A percentile compares a stretch with the other conserved stretches of the same genome.
These are phyloP conservation scores for Laspeyria flexula DNA, from an alignment of 2,888 invertebrate species.

Conservation along the genomic window DNA sequence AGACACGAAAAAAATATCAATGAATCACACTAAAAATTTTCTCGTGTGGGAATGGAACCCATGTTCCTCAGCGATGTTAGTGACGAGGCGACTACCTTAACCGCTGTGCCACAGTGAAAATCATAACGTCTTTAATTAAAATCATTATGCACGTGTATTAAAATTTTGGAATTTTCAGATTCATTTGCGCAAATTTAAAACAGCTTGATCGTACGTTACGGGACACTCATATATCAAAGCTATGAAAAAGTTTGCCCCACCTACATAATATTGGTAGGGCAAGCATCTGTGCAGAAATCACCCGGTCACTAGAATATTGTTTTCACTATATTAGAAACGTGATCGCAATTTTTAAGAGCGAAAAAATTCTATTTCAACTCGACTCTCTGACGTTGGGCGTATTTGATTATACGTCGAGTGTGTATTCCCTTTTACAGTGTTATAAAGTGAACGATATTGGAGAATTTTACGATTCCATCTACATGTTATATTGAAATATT, in stretches of 20 bases:
- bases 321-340: conserved; percentile 87
- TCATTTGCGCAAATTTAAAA: conserved; percentile 28
- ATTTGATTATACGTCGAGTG: conserved; percentile 80
- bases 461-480: conserved; percentile 74
- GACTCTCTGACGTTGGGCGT: conserved; percentile 71
- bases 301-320: conserved; percentile 87
- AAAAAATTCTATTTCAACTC: conserved; percentile 83
- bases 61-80: too few species aligned
- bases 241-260: conserved; percentile 75
- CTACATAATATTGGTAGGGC: conserved; percentile 78
- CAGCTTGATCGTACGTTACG: conserved; percentile 57
- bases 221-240: conserved; percentile 71
- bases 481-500: conserved; percentile 77
- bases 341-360: conserved; percentile 85
- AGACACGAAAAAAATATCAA: too few species aligned
- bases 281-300: conserved; percentile 83
- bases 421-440: conserved; percentile 76
- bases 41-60: too few species aligned
- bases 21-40: too few species aligned
- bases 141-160: too few species aligned
- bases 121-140: too few species aligned
- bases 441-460: conserved; percentile 79
- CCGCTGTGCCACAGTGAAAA: too few species aligned
- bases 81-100: too few species aligned
- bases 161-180: too few species aligned